Evolutionary conservation across 2,797 vertebrate genomes (phyloP).

Genomic region (Brachyalestes nurse): DNA sequence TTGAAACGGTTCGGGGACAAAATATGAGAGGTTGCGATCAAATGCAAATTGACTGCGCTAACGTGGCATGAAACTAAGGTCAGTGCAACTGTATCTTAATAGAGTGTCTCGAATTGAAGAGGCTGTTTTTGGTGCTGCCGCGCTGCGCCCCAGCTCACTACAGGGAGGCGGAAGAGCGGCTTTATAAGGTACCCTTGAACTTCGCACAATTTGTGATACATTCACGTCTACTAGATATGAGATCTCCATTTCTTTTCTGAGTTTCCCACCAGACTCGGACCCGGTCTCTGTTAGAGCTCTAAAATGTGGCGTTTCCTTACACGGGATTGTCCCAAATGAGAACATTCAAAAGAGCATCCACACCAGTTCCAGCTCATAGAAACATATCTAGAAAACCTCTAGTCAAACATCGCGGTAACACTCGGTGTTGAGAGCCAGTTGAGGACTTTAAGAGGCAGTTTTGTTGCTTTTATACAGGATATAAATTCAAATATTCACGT

Average conservation of each 20-base stretch:
- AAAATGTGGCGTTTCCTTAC: no score
- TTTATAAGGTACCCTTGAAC: conserved; percentile 75
- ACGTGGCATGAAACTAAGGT: conserved; percentile 83
- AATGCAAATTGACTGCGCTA: conserved; percentile 79
- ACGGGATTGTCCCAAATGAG: no score
- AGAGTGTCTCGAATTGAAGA: conserved; percentile 76
- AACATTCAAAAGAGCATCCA: no score
- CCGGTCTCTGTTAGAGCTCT: no score
- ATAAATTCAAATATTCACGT: conserved; percentile 85
- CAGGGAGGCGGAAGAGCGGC: conserved; percentile 64
- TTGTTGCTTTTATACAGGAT: conserved; percentile 82
- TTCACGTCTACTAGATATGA: conserved; percentile 17
- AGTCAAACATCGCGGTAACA: no score
- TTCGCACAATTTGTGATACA: conserved; percentile 64
- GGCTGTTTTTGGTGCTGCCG: conserved; percentile 27
- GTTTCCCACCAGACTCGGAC: no score
- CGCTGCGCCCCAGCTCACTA: conserved; percentile 69
- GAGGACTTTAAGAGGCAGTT: conserved; percentile 82
- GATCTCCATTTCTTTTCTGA: no score
- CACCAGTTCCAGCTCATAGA: no score
- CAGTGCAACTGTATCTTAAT: conserved; percentile 83
- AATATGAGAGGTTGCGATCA: conserved; percentile 74
- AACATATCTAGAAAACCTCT: no score
- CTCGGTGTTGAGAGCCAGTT: conserved; percentile 67
- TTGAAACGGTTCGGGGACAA: conserved; percentile 61